phyloP scores from a whole-genome alignment of 2,113 vertebrate species.

The Kryptolebias marmoratus region DNA sequence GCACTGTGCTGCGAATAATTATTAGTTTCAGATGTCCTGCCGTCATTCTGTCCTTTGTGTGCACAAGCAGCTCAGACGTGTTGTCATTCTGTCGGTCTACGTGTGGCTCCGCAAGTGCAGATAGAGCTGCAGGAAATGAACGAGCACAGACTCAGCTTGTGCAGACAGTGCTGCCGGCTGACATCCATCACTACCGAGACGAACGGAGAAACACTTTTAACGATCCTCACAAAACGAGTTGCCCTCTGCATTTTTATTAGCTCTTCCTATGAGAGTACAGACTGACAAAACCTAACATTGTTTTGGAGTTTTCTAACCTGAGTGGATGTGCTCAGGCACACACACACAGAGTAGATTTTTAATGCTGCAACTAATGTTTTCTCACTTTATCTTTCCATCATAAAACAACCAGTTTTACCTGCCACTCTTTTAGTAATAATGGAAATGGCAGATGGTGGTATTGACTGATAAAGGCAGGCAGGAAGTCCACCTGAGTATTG shows the following conservation, averaged over 20 bases:
- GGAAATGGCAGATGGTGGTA: constrained; percentile 63
- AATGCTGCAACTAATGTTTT: background rate
- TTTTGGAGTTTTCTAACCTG: background rate
- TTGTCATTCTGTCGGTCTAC: constrained; percentile 1
- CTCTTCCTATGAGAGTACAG: constrained; percentile 1
- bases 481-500: constrained; percentile 67
- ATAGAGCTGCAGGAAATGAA: constrained; percentile 25
- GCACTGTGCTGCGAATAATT: constrained; percentile 24
- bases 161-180: constrained; percentile 36
- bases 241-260: constrained; percentile 13
- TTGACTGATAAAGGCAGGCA: constrained; percentile 62
- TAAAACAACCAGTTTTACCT: background rate
- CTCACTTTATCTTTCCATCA: background rate
- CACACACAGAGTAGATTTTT: constrained; percentile 11
- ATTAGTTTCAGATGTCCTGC: constrained; percentile 18
- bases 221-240: constrained; percentile 36
- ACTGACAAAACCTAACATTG: constrained; percentile 36
- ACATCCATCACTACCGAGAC: constrained; percentile 45
- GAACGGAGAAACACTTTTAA: constrained; percentile 28
- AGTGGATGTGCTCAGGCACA: constrained; percentile 29
- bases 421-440: constrained; percentile 69
- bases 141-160: constrained; percentile 34
- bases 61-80: constrained; percentile 4
- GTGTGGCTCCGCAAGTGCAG: constrained; percentile 1
- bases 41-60: constrained; percentile 11